Base-by-base conservation (phyloP, 2,113 vertebrate species). In the Alaudala cheleensis region DNA sequence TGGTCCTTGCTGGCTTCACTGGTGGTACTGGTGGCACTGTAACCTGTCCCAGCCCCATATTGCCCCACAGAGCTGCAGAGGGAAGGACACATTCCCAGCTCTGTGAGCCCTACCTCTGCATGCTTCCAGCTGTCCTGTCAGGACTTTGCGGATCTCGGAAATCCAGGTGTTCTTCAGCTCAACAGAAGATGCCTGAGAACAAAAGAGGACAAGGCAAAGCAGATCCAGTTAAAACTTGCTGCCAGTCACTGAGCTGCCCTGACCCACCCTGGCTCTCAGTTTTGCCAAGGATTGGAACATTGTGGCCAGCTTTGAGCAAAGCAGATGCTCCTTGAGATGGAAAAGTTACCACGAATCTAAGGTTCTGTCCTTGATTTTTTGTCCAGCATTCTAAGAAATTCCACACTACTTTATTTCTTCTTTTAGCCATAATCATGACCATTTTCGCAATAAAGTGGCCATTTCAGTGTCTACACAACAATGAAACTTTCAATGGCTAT, bases 111-210 rank as follows among this genome's bases (percentile, higher is more conserved):
- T 95, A 99, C 99, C 99, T 99, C 98, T 98, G 94, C 98, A 98
- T 18, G 98, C 98, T 97, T 98, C 98, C 69, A 99, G 98, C 87
- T 99, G 99, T 88, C 99, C 98, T 17, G 98, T 98, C 91, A 99
- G 97, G 86, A 99, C 99, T 98, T 99, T 99, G 78, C 98, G 98
- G 95, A 99, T 99, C 97, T 99, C 98, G 58, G 99, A 99, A 97
- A 99, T 99, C 99, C 99, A 99, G 44, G 98, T 98, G 95, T 98
- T 99, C 97, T 99, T 99, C 97, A 99, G 97, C 91, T 99, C 99
- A 97, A 99, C 98, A 29, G 99, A 99, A 67, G 99, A 97, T 88
- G 99, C 99, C 99, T 99, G 97, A 53, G 92, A 95, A 96, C 53
- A 94, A 11, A 94, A 87, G 90, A 89, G 82, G 76, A 80, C 83